These are phyloP conservation scores for Phacellophora camtschatica DNA, from an alignment of 30 jellyfish, hydroid and myxozoan genomes.

Conservation along the genomic window DNA sequence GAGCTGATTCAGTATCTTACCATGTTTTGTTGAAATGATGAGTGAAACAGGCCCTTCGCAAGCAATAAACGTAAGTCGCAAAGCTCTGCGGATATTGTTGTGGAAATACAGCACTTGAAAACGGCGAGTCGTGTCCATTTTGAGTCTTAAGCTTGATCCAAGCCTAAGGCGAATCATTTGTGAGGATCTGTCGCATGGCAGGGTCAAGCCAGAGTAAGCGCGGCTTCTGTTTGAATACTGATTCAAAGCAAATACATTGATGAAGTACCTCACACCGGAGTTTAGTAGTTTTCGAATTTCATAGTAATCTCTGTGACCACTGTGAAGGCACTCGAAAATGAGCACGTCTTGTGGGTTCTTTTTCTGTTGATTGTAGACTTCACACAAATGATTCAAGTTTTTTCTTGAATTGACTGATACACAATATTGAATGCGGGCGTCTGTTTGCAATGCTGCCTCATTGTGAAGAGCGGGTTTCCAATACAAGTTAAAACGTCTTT, in stretches of 20 bases:
- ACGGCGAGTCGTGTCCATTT: slow-evolving; percentile 5
- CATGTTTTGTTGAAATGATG: background rate
- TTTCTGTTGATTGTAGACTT: background rate
- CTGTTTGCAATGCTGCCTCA: background rate
- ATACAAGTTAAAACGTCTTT: background rate
- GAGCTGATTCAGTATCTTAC: background rate
- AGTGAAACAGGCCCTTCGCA: slow-evolving; percentile 53
- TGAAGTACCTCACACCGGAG: background rate
- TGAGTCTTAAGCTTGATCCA: slow-evolving; percentile 17
- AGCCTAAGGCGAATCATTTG: slow-evolving; percentile 13
- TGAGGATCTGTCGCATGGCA: slow-evolving; percentile 4
- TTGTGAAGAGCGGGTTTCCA: slow-evolving; percentile 38
- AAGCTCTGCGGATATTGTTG: background rate
- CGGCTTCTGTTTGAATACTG: slow-evolving; percentile 52
- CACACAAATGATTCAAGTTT: slow-evolving; percentile 26
- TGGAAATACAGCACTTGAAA: slow-evolving; percentile 36
- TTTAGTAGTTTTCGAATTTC: slow-evolving; percentile 1
- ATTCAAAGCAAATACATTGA: slow-evolving; percentile 49
- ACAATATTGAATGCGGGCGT: slow-evolving; percentile 14
- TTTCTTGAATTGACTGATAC: slow-evolving; percentile 3
- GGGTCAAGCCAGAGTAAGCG: slow-evolving; percentile 25
- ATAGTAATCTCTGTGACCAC: slow-evolving; percentile 21
- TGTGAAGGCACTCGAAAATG: slow-evolving; percentile 21
- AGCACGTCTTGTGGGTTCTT: slow-evolving; percentile 12
- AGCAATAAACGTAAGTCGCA: slow-evolving; percentile 19